Conservation (phyloP, 2,888 invertebrate species). For the Argyra leucocephala region DNA sequence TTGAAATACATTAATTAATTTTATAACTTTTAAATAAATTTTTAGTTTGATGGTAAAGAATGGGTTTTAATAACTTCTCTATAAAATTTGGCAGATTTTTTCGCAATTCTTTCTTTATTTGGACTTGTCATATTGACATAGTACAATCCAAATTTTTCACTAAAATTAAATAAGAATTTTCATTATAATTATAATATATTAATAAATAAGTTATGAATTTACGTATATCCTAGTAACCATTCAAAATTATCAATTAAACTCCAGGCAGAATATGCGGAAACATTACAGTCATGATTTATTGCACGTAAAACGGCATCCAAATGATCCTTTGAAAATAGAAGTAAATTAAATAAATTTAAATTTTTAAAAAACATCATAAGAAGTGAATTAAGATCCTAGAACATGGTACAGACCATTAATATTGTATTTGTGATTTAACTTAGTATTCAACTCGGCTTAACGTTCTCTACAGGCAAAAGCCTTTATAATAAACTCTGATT, state of each 20-base stretch:
- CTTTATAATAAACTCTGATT: too few relatives aligned
- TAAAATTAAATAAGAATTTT: slow-evolving; percentile 33
- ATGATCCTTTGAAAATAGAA: slow-evolving; percentile 33
- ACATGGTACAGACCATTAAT: slow-evolving; percentile 33
- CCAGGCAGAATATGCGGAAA: slow-evolving; percentile 32
- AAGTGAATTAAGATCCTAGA: too few relatives aligned
- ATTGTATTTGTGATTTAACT: too few relatives aligned
- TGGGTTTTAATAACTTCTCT: slow-evolving; percentile 46
- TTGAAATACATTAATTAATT: too few relatives aligned
- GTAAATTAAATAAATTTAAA: too few relatives aligned
- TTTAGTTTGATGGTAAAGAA: slow-evolving; percentile 19
- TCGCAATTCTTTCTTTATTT: slow-evolving; percentile 51
- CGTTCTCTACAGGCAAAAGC: too few relatives aligned
- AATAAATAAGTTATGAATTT: slow-evolving; percentile 19
- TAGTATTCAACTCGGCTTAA: too few relatives aligned
- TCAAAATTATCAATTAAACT: slow-evolving; percentile 37
- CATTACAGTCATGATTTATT: slow-evolving; percentile 31
- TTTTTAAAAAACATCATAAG: too few relatives aligned
- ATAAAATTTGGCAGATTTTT: slow-evolving; percentile 52
- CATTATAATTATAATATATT: slow-evolving; percentile 15
- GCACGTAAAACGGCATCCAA: slow-evolving; percentile 31
- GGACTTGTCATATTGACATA: slow-evolving; percentile 55
- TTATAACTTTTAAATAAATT: background rate
- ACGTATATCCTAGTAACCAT: slow-evolving; percentile 35
- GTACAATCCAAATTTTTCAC: slow-evolving; percentile 59